These are phyloP conservation scores for Hyles euphorbiae DNA, from an alignment of 1,140 invertebrate genomes.

Conservation along the genomic window DNA sequence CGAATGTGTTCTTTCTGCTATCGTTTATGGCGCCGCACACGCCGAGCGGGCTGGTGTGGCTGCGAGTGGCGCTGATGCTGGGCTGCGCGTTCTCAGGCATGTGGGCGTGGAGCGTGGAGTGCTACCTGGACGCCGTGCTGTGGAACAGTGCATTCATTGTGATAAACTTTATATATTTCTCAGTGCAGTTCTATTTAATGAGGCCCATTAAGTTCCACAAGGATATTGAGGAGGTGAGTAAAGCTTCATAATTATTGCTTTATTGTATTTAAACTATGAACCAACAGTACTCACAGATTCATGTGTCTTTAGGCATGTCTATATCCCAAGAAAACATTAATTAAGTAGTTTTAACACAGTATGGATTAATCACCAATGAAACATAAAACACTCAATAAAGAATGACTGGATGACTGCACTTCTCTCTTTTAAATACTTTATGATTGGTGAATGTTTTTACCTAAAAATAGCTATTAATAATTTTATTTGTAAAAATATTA, in stretches of 20 bases:
- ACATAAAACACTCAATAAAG: no score
- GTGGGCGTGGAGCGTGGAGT: constrained; percentile 90
- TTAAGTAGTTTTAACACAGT: no score
- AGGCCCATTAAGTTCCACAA: constrained; percentile 89
- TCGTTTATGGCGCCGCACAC: constrained; percentile 88
- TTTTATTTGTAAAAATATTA: no score
- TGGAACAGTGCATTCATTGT: constrained; percentile 90
- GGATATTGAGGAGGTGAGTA: constrained; percentile 87
- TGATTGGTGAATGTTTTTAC: no score
- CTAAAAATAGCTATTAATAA: no score
- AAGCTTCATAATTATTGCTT: background rate
- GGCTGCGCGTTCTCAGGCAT: constrained; percentile 86
- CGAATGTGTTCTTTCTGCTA: constrained; percentile 87
- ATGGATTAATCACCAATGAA: no score
- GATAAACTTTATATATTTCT: constrained; percentile 89
- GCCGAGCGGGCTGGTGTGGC: constrained; percentile 86
- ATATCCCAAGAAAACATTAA: no score
- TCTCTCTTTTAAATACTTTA: no score
- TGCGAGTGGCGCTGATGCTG: constrained; percentile 84
- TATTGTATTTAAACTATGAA: background rate
- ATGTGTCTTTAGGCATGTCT: no score
- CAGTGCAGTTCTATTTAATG: constrained; percentile 87
- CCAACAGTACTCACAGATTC: no score
- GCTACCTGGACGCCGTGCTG: constrained; percentile 88
- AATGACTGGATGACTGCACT: no score